phyloP scores from a whole-genome alignment of 2,888 invertebrate species.

The Ligdia adustata region DNA sequence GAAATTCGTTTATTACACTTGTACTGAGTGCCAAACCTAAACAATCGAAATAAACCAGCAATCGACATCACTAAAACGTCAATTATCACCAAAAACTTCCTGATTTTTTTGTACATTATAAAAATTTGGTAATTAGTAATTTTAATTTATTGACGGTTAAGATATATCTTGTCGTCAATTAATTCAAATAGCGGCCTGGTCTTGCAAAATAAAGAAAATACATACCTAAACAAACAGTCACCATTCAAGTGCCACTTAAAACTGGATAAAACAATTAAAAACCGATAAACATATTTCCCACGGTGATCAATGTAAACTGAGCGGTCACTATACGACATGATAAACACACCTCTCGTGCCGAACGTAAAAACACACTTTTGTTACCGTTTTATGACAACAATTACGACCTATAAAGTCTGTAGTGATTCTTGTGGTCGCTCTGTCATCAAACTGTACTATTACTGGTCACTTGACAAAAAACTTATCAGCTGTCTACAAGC shows the following conservation, averaged over 20 bases:
- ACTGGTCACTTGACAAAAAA: constrained; percentile 53
- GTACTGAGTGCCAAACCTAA: no score
- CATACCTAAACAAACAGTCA: no score
- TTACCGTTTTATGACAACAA: constrained; percentile 83
- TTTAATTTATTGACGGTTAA: no score
- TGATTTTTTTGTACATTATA: no score
- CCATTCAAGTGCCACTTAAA: constrained; percentile 51
- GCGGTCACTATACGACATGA: constrained; percentile 71
- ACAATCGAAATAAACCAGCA: no score
- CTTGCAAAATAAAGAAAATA: no score
- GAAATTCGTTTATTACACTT: no score
- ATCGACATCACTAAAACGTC: no score
- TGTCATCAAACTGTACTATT: constrained; percentile 65
- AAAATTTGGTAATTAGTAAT: no score
- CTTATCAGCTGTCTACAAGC: constrained; percentile 40
- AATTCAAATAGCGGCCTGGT: no score
- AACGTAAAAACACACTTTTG: constrained; percentile 81
- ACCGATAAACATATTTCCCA: constrained; percentile 72
- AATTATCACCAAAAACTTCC: no score
- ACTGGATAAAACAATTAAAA: constrained; percentile 70
- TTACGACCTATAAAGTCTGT: constrained; percentile 83
- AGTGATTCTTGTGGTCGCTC: constrained; percentile 76
- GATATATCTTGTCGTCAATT: no score
- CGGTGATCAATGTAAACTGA: constrained; percentile 68
- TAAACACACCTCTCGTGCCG: constrained; percentile 78